A percentile compares a stretch with the other conserved stretches of the same genome.
These are phyloP conservation scores for Sinocyclocheilus anophthalmus DNA, from an alignment of 2,113 vertebrate genomes.

Conservation along the genomic window DNA sequence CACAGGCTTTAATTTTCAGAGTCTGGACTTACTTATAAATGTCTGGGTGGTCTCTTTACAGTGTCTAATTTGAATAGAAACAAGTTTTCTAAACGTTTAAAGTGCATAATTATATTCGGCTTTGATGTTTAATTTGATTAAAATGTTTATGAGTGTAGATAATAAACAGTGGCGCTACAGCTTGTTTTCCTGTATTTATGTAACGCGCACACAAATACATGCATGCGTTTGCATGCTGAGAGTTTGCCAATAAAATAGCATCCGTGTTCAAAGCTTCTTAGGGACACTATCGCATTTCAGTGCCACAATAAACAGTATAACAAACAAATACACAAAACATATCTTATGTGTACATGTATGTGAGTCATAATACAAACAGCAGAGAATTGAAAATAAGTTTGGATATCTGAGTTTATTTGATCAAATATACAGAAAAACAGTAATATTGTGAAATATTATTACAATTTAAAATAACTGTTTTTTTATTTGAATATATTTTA, in stretches of 20 bases:
- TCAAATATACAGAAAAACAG: neutral
- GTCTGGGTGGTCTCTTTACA: constrained; percentile 30
- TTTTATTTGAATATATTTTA: neutral
- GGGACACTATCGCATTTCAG: neutral
- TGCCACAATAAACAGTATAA: neutral
- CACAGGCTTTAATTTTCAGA: neutral
- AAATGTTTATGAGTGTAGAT: constrained; percentile 9
- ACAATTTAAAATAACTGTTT: neutral
- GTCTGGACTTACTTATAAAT: neutral
- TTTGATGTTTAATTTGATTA: constrained; percentile 25
- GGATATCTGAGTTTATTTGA: no score
- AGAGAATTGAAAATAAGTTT: neutral
- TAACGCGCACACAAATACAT: neutral
- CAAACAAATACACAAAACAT: constrained; percentile 3
- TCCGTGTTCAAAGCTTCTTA: neutral
- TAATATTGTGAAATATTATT: neutral
- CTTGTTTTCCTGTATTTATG: constrained; percentile 13
- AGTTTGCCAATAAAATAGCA: constrained; percentile 16
- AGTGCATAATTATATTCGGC: neutral
- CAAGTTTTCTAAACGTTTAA: neutral
- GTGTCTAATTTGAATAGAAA: constrained; percentile 3
- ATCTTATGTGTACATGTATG: neutral
- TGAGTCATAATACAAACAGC: neutral
- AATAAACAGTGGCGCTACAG: constrained; percentile 2
- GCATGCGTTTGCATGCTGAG: neutral